phyloP scores from a whole-genome alignment of 2,797 vertebrate species.

The Notolepis coatsorum region DNA sequence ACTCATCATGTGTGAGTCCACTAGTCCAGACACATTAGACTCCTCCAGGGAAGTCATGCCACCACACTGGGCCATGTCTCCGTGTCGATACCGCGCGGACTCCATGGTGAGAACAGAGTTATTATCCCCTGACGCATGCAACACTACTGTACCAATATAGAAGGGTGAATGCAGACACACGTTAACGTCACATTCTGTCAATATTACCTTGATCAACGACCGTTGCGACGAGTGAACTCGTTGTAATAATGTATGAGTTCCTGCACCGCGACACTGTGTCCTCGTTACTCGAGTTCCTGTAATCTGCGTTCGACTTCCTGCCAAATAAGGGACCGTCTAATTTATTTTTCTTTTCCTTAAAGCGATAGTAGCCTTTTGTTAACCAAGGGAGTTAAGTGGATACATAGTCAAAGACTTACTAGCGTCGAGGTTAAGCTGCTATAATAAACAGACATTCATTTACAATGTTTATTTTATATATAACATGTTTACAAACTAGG shows the following conservation, averaged over 20 bases:
- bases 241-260: slow-evolving; percentile 46
- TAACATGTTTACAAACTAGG: not conserved
- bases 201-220: slow-evolving; percentile 48
- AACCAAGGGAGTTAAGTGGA: not conserved
- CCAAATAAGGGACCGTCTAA: slow-evolving; percentile 54
- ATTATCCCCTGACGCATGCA: not conserved
- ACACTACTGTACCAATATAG: not conserved
- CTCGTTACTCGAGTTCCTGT: slow-evolving; percentile 59
- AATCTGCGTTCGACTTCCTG: slow-evolving; percentile 66
- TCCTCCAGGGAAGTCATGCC: slow-evolving; percentile 26
- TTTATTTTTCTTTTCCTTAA: slow-evolving; percentile 57
- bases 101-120: not conserved
- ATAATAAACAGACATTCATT: not conserved
- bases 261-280: slow-evolving; percentile 51
- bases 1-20: not conserved
- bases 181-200: rapidly evolving
- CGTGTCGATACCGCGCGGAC: slow-evolving; percentile 1
- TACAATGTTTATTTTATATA: not conserved
- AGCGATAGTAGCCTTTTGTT: slow-evolving; percentile 19
- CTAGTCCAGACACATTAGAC: not conserved
- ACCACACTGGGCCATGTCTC: slow-evolving; percentile 55
- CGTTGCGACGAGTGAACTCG: not conserved
- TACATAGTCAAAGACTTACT: not conserved
- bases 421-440: too few species aligned
- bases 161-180: not conserved